Evolutionary conservation across 2,888 invertebrate genomes (phyloP), one percentile per base, ranked within the genome.

Genomic region (Embidobia sp.): DNA sequence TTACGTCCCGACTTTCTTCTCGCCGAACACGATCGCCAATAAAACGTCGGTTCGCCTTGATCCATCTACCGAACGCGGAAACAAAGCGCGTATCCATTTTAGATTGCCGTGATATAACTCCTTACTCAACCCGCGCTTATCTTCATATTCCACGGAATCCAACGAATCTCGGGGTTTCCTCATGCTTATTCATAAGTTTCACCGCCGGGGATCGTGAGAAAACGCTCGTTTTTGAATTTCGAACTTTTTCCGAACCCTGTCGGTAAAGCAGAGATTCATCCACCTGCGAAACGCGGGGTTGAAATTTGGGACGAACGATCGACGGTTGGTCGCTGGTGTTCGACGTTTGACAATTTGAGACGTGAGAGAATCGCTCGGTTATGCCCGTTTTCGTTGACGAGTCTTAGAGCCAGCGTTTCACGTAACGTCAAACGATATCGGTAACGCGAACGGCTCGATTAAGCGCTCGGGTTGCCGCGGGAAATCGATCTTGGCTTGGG

Each of bases 11-110:
- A n/a, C n/a, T n/a, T n/a, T n/a, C n/a, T n/a, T n/a, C n/a, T n/a
- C n/a, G n/a, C n/a, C n/a, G n/a, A n/a, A n/a, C n/a, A n/a, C 13
- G 15, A 51, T 7, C 15, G n/a, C 22, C 22, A 53, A 53, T 22
- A 22, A 37, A 53, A 22, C 3, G 37, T 37, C 49, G 63, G 63
- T n/a, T n/a, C n/a, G 40, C 63, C 63, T 64, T 64, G 63, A 64
- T 64, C 49, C 51, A 48, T 51, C 63, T 51, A 42, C 40, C 31
- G 16, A 49, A 64, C 42, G 49, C 63, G 63, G 64, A 64, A 64
- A 64, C 64, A 64, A 51, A 53, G 33, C 29, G 1, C 8, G 27
- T 48, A 35, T 48, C 48, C 33, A 48, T 35, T 61, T 48, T 61
- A 61, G 40, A 64, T 40, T 64, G 18, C 19, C 3, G 11, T 64